Base-by-base conservation (phyloP, 2,113 vertebrate species). In the Ornithorhynchus anatinus region DNA sequence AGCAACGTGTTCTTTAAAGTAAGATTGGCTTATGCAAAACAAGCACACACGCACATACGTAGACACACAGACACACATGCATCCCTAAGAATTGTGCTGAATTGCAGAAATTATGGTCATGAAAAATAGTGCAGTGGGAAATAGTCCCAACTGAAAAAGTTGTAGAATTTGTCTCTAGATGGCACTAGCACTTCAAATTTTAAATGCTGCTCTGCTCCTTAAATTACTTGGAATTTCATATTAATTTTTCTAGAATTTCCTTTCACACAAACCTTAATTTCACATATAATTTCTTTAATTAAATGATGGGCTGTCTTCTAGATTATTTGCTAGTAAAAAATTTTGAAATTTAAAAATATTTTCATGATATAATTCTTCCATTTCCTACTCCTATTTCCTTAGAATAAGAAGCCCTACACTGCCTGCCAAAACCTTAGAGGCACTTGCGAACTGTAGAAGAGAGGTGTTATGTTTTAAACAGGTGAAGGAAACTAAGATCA, bases 401-500 rank as follows among this genome's bases (percentile, higher is more conserved):
- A 63, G 79, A 80, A 88, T 73, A 82, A 75, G 75, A 44, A 67
- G 59, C 32, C 25, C 19, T 69, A 65, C 43, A 62, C 57, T 44
- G 82, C 79, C 74, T 74, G 72, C 51, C 40, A 35, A 12, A 77
- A 85, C 53, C 10, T 72, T 52, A 85, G 79, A 86, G 75, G 73
- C 79, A 82, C 59, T 84, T 87, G 83, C 87, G 75, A 85, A 68
- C 72, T 84, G 77, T 86, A 88, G 79, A 89, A 81, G 37, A 48
- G 48, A 4, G 1, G 63, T 20, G 62, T 85, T 77, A 86, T 85
- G 75, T 70, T 85, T 82, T 78, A 47, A 77, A 76, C 78, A 90
- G 86, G 85, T 90, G 81, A 90, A 88, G 89, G 88, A 75, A 76
- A 75, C 76, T 52, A 4, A 72, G 72, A 79, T 86, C 75, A 89